Percentiles rank a stretch among this genome's conserved stretches.
These are phyloP conservation scores for Eudyptes chrysolophus DNA, from an alignment of 2,113 vertebrate species.

Conservation along the genomic window DNA sequence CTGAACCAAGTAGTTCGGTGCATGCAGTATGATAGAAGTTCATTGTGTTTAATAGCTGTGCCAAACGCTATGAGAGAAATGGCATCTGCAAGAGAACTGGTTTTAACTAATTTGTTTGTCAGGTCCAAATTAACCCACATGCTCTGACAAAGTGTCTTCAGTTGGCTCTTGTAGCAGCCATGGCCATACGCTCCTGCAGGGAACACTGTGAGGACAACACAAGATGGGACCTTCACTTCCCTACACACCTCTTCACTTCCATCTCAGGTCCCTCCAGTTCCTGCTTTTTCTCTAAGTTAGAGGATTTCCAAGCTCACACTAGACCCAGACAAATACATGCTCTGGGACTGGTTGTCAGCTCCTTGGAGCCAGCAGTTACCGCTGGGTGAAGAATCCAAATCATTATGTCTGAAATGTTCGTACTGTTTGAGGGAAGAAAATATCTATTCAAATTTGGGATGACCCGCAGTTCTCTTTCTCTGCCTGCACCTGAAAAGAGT, in stretches of 20 bases:
- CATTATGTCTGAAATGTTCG: background rate
- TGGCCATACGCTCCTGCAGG: background rate
- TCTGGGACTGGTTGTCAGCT: background rate
- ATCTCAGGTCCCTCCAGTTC: background rate
- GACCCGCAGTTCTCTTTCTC: background rate
- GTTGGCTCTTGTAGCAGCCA: background rate
- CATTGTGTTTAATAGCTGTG: background rate
- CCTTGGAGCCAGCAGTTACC: background rate
- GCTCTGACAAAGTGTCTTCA: background rate
- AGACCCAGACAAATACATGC: background rate
- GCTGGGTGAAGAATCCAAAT: background rate
- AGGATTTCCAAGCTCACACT: background rate
- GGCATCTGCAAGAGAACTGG: background rate
- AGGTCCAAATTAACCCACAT: background rate
- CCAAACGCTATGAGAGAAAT: background rate
- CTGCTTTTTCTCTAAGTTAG: background rate
- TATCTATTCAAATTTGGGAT: background rate
- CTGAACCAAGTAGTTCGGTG: background rate
- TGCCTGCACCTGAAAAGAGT: background rate
- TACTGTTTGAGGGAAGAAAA: background rate
- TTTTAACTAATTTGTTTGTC: background rate
- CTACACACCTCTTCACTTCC: background rate
- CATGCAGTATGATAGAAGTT: background rate
- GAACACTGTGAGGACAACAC: too few species aligned
- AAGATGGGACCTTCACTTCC: background rate